Conservation (phyloP, 1,140 invertebrate genomes). For the Eriocheir sinensis region DNA sequence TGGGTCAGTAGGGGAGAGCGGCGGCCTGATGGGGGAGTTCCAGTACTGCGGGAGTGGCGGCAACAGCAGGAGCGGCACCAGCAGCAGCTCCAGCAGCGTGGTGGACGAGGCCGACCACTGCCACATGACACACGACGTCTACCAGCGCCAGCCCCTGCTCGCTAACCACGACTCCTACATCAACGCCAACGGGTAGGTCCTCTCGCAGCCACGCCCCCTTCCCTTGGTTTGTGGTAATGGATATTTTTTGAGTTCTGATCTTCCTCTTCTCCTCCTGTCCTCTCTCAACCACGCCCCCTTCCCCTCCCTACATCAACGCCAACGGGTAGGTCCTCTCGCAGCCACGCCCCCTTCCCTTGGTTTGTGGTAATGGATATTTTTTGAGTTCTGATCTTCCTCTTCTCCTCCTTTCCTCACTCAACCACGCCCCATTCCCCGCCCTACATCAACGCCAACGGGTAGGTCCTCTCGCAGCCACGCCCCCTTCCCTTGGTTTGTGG, state of each 20-base stretch:
- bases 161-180: constrained; percentile 67
- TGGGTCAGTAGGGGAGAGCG: constrained; percentile 73
- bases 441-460: constrained; percentile 70
- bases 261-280: too few relatives aligned
- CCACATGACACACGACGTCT: constrained; percentile 75
- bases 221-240: too few relatives aligned
- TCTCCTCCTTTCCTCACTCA: too few relatives aligned
- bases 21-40: constrained; percentile 38
- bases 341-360: too few relatives aligned
- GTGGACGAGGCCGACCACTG: constrained; percentile 69
- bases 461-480: too few relatives aligned
- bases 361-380: too few relatives aligned
- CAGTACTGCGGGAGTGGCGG: constrained; percentile 42
- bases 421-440: too few relatives aligned
- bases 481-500: too few relatives aligned
- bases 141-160: constrained; percentile 74
- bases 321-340: constrained; percentile 74
- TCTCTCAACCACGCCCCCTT: too few relatives aligned
- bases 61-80: constrained; percentile 72
- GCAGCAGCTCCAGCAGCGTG: constrained; percentile 71
- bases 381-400: too few relatives aligned
- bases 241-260: too few relatives aligned
- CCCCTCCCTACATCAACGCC: constrained; percentile 62
- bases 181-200: constrained; percentile 69
- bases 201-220: too few relatives aligned